These are phyloP conservation scores for Chionomys nivalis DNA, from an alignment of 2,113 vertebrate species.

Conservation along the genomic window DNA sequence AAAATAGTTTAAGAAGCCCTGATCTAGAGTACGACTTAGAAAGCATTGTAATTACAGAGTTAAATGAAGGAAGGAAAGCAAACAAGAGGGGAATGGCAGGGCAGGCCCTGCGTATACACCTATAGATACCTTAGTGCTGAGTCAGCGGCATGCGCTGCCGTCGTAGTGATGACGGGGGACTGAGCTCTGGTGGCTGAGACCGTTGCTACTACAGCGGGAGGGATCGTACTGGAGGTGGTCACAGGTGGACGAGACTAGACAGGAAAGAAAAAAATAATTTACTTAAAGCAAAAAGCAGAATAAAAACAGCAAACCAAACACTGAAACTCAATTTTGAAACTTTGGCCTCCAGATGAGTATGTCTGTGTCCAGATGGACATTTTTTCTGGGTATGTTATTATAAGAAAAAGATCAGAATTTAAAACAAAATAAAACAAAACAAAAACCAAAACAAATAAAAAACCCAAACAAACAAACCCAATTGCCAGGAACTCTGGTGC, in stretches of 20 bases:
- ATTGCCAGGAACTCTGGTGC: not conserved
- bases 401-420: not conserved
- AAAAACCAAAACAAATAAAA: too few relatives aligned
- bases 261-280: constrained; percentile 56
- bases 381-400: not conserved
- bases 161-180: constrained; percentile 95
- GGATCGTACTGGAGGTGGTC: constrained; percentile 94
- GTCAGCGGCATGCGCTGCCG: constrained; percentile 93
- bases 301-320: not conserved
- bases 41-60: not conserved
- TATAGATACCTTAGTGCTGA: constrained; percentile 91
- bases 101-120: not conserved
- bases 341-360: not conserved
- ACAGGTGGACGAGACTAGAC: constrained; percentile 93
- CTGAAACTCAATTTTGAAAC: not conserved
- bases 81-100: not conserved
- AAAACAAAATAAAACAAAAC: too few relatives aligned
- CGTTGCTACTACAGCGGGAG: constrained; percentile 96
- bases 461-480: too few relatives aligned
- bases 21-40: not conserved
- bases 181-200: constrained; percentile 96
- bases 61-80: not conserved
- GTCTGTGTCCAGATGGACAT: not conserved
- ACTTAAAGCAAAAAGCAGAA: constrained; percentile 57
- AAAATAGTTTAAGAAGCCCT: not conserved